Evolutionary conservation across 2,888 invertebrate genomes (phyloP).

Genomic region (Metallyticus violacea): DNA sequence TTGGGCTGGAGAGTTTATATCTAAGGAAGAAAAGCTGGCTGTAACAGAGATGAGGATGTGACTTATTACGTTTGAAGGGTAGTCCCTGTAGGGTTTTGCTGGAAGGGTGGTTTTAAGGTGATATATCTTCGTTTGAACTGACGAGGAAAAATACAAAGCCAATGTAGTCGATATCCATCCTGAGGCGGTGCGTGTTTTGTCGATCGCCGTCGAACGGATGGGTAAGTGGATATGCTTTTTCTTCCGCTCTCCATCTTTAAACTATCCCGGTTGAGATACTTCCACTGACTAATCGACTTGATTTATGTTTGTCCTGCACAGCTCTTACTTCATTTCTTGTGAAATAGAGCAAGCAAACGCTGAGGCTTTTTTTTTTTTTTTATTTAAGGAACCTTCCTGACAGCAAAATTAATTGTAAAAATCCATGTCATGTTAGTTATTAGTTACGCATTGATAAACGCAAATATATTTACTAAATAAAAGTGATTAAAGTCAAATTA

Average conservation of each 20-base stretch:
- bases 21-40: background rate
- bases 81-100: background rate
- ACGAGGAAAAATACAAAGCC: background rate
- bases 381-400: background rate
- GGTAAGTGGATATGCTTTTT: background rate
- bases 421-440: too few species aligned
- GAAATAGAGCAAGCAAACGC: background rate
- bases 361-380: background rate
- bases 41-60: background rate
- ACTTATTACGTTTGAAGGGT: background rate
- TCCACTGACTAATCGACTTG: background rate
- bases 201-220: background rate
- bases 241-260: background rate
- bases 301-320: background rate
- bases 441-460: too few species aligned
- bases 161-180: background rate
- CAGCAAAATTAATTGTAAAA: background rate
- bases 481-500: too few species aligned
- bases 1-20: background rate
- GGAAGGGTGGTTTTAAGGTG: background rate
- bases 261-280: background rate
- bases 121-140: constrained; percentile 3
- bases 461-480: too few species aligned
- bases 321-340: background rate
- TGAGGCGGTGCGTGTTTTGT: background rate